Base-by-base conservation (phyloP, 2,888 invertebrate genomes). In the Chironomus riparius region DNA sequence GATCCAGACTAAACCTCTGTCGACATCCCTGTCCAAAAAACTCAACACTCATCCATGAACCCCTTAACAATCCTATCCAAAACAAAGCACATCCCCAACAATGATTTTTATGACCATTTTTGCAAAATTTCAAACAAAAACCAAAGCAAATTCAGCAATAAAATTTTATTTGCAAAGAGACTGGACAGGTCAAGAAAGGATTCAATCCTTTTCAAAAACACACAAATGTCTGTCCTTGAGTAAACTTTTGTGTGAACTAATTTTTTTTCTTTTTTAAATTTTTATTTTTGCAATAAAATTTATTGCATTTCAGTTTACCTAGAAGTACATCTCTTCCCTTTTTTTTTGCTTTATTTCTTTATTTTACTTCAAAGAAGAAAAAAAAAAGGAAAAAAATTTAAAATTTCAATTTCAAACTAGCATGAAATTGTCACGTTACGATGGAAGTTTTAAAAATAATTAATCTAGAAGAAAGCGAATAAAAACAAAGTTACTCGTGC, bases 401-500 rank as follows among this genome's bases (percentile, higher is more conserved):
- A 62, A 62, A 48, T 21, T 70, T 70, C 50, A 70, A 48, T 50
- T 71, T 48, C 71, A 71, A 56, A 71, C 18, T 50, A 71, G 50
- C 71, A 71, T 71, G 71, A 71, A 71, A 71, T 71, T 71, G 71
- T 71, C 71, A 71, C 50, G 71, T 56, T 71, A 48, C 70, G 48
- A 48, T 48, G 48, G 71, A 21, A 56, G 22, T 71, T 71, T 70
- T 56, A 71, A 71, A 71, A 71, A 71, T 71, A 71, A 71, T 71
- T 71, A 71, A 71, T 65, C 65, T 65, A 21, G 18, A 62, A 65
- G 24, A 65, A 22, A 21, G 24, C 12, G 22, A 65, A 13, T 12
- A 7, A 15, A 65, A 18, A 18, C 7, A 21, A 13, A 15, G n/a
- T 56, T 56, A 18, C 3, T 50, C 15, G 50, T 50, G 50, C 50